Conservation (phyloP, 2,797 vertebrate genomes). For the Taeniopygia guttata region DNA sequence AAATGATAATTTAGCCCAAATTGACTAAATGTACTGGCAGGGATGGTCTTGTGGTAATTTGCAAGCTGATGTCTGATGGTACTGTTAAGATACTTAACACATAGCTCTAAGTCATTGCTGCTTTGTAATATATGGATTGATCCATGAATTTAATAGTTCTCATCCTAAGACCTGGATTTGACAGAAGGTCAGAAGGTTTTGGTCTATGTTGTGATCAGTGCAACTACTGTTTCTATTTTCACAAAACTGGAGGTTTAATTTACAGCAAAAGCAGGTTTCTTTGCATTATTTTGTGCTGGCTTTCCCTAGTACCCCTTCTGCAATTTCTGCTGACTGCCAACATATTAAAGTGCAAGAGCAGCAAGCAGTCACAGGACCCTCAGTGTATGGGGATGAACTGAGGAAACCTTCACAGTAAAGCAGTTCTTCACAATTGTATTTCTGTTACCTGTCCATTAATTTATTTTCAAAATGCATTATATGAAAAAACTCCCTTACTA, state of each 20-base stretch:
- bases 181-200: background rate
- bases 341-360: background rate
- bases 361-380: background rate
- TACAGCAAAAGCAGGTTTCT: background rate
- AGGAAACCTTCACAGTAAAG: background rate
- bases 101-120: background rate
- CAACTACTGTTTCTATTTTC: background rate
- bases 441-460: background rate
- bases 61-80: background rate
- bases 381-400: background rate
- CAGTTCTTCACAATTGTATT: background rate
- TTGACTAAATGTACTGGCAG: background rate
- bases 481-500: fast-evolving
- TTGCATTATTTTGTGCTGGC: background rate
- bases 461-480: background rate
- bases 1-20: background rate
- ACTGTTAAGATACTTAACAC: background rate
- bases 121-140: background rate
- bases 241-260: background rate
- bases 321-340: background rate
- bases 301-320: background rate
- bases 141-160: background rate
- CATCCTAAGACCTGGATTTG: background rate
- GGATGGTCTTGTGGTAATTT: background rate
- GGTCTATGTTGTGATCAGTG: background rate